Percentiles rank a stretch among this genome's conserved stretches.
Conservation (phyloP, 2,797 vertebrate species). For the Takifugu rubripes region DNA sequence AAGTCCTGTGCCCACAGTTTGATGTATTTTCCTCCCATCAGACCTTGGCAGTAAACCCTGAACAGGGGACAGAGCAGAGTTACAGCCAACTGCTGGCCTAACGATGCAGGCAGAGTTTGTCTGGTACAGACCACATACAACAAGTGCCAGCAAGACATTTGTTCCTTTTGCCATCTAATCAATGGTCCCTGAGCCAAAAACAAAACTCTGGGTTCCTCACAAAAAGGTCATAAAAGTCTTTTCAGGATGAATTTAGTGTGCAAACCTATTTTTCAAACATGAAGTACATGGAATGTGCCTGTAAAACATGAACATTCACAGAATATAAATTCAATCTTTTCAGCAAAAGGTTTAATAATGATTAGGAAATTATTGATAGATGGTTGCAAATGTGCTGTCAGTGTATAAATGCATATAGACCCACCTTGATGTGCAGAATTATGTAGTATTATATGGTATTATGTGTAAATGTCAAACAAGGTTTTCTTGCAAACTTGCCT, state of each 20-base stretch:
- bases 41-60: constrained; percentile 33
- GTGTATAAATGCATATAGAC: not conserved
- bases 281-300: not conserved
- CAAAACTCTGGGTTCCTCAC: constrained; percentile 49
- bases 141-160: constrained; percentile 66
- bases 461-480: constrained; percentile 18
- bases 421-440: not conserved
- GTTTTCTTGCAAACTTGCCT: constrained; percentile 53
- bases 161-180: constrained; percentile 71
- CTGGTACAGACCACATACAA: constrained; percentile 45
- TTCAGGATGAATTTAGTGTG: constrained; percentile 50
- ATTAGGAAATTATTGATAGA: too few relatives aligned
- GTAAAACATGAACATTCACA: too few relatives aligned
- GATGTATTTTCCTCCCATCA: constrained; percentile 44
- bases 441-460: not conserved
- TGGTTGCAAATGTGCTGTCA: too few relatives aligned
- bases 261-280: constrained; percentile 15
- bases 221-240: constrained; percentile 61
- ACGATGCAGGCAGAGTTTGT: constrained; percentile 39
- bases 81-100: constrained; percentile 25
- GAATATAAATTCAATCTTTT: too few relatives aligned
- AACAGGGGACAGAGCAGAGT: constrained; percentile 28
- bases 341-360: too few relatives aligned
- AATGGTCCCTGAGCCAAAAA: constrained; percentile 63
- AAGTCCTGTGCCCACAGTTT: constrained; percentile 46